Conservation (phyloP, 2,797 vertebrate species). For the Thunnus albacares region DNA sequence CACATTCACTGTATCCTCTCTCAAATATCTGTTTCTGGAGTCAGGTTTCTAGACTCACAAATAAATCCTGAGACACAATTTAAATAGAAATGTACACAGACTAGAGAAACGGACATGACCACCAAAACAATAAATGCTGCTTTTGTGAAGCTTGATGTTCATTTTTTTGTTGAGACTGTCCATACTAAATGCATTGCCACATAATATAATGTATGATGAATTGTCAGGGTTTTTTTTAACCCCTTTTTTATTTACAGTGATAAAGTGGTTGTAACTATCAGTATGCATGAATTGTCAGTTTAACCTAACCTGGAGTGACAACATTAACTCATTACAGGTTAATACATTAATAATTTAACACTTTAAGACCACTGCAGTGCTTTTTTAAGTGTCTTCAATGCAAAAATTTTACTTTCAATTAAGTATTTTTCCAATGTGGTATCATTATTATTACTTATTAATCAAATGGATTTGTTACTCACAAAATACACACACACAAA, state of each 20-base stretch:
- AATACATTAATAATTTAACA: constrained; percentile 7
- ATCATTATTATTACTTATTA: background rate
- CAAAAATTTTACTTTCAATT: background rate
- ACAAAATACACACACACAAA: background rate
- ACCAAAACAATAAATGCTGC: background rate
- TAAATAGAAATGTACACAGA: background rate
- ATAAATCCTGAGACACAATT: constrained; percentile 6
- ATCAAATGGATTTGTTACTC: background rate
- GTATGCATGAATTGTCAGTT: background rate
- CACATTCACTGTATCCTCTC: constrained; percentile 11
- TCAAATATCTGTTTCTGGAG: background rate
- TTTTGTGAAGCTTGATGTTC: background rate
- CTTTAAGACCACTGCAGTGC: background rate
- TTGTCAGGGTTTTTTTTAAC: too few species aligned
- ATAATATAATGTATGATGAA: background rate
- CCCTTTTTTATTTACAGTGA: too few species aligned
- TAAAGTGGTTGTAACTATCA: too few species aligned
- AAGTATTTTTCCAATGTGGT: background rate
- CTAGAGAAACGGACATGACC: background rate
- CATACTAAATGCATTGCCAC: too few species aligned
- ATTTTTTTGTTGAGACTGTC: background rate
- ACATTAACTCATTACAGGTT: background rate
- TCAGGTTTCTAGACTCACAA: background rate
- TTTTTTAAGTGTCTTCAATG: background rate
- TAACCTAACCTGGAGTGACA: background rate